Conservation (phyloP, 2,888 invertebrate species). For the Eurytoma californica region DNA sequence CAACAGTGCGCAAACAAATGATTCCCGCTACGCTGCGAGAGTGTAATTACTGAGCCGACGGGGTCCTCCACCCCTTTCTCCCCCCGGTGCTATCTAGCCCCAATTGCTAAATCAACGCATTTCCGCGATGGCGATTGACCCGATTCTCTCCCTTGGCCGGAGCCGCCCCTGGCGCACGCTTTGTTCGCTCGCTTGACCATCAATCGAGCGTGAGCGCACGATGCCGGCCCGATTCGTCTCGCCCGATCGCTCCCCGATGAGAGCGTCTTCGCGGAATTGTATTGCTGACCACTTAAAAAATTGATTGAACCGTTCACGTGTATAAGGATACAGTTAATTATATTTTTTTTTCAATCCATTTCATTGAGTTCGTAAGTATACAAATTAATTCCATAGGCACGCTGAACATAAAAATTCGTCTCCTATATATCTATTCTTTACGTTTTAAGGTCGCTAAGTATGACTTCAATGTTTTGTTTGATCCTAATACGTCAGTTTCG, state of each 20-base stretch:
- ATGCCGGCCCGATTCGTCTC: neutral
- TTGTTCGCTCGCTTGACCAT: constrained; percentile 42
- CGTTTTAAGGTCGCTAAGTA: too few relatives aligned
- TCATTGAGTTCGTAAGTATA: too few relatives aligned
- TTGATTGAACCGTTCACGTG: neutral
- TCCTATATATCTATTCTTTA: too few relatives aligned
- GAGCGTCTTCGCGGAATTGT: constrained; percentile 2
- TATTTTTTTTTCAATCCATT: too few relatives aligned
- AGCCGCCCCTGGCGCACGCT: constrained; percentile 14
- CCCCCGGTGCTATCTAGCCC: constrained; percentile 47
- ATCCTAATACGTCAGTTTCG: too few relatives aligned
- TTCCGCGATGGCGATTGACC: constrained; percentile 64
- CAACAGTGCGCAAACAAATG: constrained; percentile 71
- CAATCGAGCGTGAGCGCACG: constrained; percentile 17
- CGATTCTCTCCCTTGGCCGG: constrained; percentile 13
- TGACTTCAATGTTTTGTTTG: too few relatives aligned
- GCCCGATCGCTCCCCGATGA: neutral
- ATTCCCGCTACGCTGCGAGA: constrained; percentile 66
- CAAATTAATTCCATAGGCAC: too few relatives aligned
- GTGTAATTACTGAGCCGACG: constrained; percentile 66
- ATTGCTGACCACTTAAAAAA: neutral
- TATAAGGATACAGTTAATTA: too few relatives aligned
- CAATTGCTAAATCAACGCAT: constrained; percentile 68
- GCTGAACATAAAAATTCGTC: too few relatives aligned
- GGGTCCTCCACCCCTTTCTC: constrained; percentile 48